phyloP scores from a whole-genome alignment of 2,888 invertebrate species.

The Augochlorella aurata region DNA sequence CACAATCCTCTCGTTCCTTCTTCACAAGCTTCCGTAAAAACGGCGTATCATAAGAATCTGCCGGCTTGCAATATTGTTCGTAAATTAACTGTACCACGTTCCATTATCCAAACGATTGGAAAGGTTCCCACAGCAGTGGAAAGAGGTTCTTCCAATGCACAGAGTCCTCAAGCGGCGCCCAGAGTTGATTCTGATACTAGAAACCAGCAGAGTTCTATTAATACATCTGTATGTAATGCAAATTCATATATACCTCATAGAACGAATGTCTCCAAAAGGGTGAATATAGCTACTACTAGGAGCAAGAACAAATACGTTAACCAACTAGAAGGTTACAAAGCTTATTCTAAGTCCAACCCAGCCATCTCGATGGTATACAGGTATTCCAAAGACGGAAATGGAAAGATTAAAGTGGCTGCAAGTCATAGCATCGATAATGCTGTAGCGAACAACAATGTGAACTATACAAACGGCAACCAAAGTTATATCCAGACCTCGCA shows the following conservation, averaged over 20 bases:
- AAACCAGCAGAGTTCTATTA: too few species aligned
- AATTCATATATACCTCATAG: not conserved
- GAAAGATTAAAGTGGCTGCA: not conserved
- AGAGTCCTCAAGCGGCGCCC: not conserved
- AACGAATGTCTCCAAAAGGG: not conserved
- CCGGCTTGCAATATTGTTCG: conserved; percentile 26
- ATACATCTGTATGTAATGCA: not conserved
- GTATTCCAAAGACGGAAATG: not conserved
- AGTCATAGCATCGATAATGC: not conserved
- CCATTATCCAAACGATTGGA: not conserved
- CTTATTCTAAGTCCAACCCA: not conserved
- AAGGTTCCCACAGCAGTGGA: not conserved
- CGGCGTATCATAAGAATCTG: conserved; percentile 43
- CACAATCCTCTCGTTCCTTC: not conserved
- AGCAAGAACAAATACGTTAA: too few species aligned
- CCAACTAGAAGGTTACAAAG: too few species aligned
- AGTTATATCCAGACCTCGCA: not conserved
- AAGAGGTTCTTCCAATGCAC: not conserved
- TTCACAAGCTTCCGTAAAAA: not conserved
- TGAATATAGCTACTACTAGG: not conserved
- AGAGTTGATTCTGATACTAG: not conserved
- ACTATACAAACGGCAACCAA: not conserved
- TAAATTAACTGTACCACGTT: not conserved
- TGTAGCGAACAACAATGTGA: too few species aligned
- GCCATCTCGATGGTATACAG: not conserved